phyloP scores from a whole-genome alignment of 2,888 invertebrate species.

The Boloria selene region DNA sequence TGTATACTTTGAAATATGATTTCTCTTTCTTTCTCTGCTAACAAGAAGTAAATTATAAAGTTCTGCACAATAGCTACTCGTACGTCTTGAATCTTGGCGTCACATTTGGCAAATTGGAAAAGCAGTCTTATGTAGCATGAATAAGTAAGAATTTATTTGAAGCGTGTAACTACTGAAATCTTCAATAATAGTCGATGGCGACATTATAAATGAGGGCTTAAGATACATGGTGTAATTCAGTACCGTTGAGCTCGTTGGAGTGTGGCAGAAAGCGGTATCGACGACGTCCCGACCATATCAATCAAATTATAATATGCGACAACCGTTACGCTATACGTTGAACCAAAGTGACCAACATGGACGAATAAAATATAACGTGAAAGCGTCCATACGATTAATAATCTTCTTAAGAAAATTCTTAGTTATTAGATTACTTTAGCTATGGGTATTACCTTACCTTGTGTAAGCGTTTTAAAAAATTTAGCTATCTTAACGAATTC shows the following conservation, averaged over 20 bases:
- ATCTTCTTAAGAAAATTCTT: not conserved
- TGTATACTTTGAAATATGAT: not conserved
- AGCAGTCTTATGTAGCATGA: slow-evolving; percentile 30
- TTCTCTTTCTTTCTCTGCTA: not conserved
- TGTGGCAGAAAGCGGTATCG: slow-evolving; percentile 76
- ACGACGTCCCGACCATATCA: slow-evolving; percentile 76
- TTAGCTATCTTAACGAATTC: not conserved
- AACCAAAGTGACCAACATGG: slow-evolving; percentile 24
- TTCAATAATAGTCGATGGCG: slow-evolving; percentile 68
- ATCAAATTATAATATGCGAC: slow-evolving; percentile 75
- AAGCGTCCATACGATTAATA: not conserved
- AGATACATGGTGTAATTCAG: slow-evolving; percentile 75
- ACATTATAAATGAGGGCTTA: slow-evolving; percentile 74
- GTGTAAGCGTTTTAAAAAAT: not conserved
- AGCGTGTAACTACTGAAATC: slow-evolving; percentile 37
- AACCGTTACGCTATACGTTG: slow-evolving; percentile 43
- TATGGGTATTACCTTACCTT: not conserved
- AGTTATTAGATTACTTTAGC: not conserved
- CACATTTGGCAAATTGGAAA: slow-evolving; percentile 15
- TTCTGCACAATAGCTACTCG: slow-evolving; percentile 12
- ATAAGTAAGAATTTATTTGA: slow-evolving; percentile 41
- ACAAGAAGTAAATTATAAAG: slow-evolving; percentile 9
- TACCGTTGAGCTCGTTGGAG: slow-evolving; percentile 76
- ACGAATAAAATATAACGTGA: slow-evolving; percentile 6
- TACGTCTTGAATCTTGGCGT: not conserved